phyloP scores from a whole-genome alignment of 2,113 vertebrate species.

The Rhea pennata region DNA sequence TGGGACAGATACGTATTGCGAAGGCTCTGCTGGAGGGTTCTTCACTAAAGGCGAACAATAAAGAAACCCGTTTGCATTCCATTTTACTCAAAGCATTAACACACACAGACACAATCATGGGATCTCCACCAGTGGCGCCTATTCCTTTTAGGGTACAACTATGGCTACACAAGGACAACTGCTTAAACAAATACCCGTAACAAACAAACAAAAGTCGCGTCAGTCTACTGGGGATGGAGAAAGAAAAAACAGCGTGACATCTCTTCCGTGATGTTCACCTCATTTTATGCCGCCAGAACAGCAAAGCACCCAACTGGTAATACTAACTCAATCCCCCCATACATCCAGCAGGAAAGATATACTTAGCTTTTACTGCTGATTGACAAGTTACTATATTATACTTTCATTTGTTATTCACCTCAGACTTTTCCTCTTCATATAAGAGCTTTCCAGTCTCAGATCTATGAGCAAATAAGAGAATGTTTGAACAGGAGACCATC shows the following conservation, averaged over 20 bases:
- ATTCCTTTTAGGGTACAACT: background rate
- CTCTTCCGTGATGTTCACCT: background rate
- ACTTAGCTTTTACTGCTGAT: background rate
- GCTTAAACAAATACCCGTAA: no score
- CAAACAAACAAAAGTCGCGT: background rate
- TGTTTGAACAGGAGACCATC: background rate
- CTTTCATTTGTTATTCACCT: background rate
- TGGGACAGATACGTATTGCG: constrained; percentile 75
- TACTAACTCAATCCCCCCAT: background rate
- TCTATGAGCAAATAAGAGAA: background rate
- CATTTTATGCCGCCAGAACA: background rate
- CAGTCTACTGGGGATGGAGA: background rate
- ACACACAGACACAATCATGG: no score
- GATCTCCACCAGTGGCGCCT: background rate
- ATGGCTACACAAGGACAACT: background rate
- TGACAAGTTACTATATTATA: background rate
- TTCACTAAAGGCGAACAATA: constrained; percentile 73
- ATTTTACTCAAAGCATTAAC: background rate
- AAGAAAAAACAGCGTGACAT: background rate
- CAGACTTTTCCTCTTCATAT: background rate
- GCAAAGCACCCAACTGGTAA: background rate
- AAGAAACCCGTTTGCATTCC: background rate
- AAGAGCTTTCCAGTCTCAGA: background rate
- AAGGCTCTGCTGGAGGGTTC: constrained; percentile 80
- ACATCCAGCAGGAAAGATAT: background rate